Evolutionary conservation across 2,797 vertebrate species (phyloP), one percentile per base, ranked within the genome.

Genomic region (Sebastes matsubarae): DNA sequence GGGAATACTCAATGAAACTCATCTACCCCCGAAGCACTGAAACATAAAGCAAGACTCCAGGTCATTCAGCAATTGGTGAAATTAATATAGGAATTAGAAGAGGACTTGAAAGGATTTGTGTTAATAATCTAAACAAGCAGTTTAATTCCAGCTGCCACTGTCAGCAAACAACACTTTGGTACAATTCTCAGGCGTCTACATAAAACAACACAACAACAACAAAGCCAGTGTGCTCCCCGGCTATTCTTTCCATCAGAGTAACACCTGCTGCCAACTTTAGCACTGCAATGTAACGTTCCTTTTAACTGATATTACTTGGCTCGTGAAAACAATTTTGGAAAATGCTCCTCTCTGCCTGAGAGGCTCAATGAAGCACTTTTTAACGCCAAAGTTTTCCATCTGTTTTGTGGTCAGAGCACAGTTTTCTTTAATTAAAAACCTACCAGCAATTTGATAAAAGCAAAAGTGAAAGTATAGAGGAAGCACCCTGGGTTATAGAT

Each of bases 341-440:
- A 84, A 69, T n/a, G 59, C n/a, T 60, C 29, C 32, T 32, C n/a
- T 63, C 27, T 65, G 54, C 61, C 68, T 5, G 18, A 65, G 20
- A 72, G 46, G 73, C 70, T 72, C 52, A 36, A 50, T 32, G 18
- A 79, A 63, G 55, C 1, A 52, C 65, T 65, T 75, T 71, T 70
- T 58, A 58, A 70, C 70, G 34, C 54, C 70, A 69, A 72, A 27
- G 16, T 68, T 65, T 82, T 59, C 57, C 50, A 75, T 77, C 27
- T 5, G 61, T 55, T 64, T 67, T 32, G 69, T 8, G 5, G 63
- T 69, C 63, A 72, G 34, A 66, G 24, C 34, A 67, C 59, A 63
- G 81, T 83, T 72, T 72, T 67, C 36, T 58, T 11, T 18, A 64
- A 81, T 74, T 13, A 75, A 81, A 87, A 38, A 20, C 34, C 57